Evolutionary conservation across 2,888 invertebrate species (phyloP).

Genomic region (Orthonychiurus folsomi): DNA sequence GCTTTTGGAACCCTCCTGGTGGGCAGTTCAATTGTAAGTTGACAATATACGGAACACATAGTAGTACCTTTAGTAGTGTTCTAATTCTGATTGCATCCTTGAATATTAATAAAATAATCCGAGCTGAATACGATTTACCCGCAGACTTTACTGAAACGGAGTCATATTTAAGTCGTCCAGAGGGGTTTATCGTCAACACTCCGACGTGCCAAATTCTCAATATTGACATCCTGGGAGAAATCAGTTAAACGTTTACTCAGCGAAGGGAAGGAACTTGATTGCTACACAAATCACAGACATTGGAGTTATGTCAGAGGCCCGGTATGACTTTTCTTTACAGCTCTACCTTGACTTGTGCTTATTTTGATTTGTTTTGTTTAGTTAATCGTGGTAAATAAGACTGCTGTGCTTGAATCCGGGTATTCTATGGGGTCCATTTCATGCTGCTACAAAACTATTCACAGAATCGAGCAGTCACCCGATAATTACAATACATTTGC

Average conservation of each 20-base stretch:
- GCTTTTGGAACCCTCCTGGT: too few species aligned
- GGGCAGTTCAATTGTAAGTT: too few species aligned
- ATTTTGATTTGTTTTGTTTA: constrained; percentile 2
- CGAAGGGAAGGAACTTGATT: constrained; percentile 12
- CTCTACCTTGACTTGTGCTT: background rate
- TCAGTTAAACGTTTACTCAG: constrained; percentile 25
- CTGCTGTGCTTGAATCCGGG: constrained; percentile 23
- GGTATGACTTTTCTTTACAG: background rate
- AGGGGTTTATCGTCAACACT: constrained; percentile 26
- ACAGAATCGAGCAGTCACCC: constrained; percentile 23
- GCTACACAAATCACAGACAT: constrained; percentile 10
- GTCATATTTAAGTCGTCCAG: too few species aligned
- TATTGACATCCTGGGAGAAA: constrained; percentile 29
- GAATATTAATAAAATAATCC: too few species aligned
- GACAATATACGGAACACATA: too few species aligned
- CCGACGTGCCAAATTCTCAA: constrained; percentile 27
- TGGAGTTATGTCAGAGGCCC: constrained; percentile 25
- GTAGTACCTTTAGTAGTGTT: too few species aligned
- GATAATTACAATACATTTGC: constrained; percentile 15
- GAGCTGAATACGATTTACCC: too few species aligned
- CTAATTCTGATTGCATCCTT: too few species aligned
- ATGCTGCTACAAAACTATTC: constrained; percentile 25
- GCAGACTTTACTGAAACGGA: too few species aligned
- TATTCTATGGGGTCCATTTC: constrained; percentile 22
- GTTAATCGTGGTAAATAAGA: constrained; percentile 25